Conservation (phyloP, 1,140 invertebrate genomes). For the Brachionus rotundiformis region DNA sequence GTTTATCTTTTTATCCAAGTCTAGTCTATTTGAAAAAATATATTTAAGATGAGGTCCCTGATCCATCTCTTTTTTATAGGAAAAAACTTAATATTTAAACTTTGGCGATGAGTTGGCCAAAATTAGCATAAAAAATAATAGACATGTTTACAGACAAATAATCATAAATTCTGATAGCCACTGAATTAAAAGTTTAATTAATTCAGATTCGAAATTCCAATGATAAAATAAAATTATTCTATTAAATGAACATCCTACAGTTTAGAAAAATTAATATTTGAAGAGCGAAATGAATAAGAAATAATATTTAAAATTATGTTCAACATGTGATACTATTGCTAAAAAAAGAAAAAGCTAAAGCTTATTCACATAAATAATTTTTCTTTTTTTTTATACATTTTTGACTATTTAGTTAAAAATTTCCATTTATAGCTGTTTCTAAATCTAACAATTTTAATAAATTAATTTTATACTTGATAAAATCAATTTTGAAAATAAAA, state of each 20-base stretch:
- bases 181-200: slow-evolving; percentile 3
- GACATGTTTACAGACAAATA: background rate
- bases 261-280: background rate
- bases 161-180: slow-evolving; percentile 1
- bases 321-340: slow-evolving; percentile 18
- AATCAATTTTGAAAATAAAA: background rate
- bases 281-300: background rate
- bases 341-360: background rate
- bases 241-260: background rate
- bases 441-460: background rate
- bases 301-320: slow-evolving; percentile 37
- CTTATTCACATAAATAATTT: slow-evolving; percentile 21
- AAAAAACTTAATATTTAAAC: slow-evolving; percentile 11
- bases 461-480: background rate
- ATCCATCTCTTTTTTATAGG: background rate
- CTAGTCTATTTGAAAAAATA: background rate
- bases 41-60: background rate
- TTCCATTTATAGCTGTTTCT: background rate
- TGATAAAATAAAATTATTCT: background rate
- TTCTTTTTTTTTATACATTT: background rate
- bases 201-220: background rate
- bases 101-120: slow-evolving; percentile 6
- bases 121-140: slow-evolving; percentile 23
- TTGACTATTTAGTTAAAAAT: background rate
- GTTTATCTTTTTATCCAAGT: background rate